A percentile compares a stretch with the other conserved stretches of the same genome.
Evolutionary conservation across 1,140 invertebrate genomes (phyloP).

Genomic region (Pseudomyrmex dendroicus): DNA sequence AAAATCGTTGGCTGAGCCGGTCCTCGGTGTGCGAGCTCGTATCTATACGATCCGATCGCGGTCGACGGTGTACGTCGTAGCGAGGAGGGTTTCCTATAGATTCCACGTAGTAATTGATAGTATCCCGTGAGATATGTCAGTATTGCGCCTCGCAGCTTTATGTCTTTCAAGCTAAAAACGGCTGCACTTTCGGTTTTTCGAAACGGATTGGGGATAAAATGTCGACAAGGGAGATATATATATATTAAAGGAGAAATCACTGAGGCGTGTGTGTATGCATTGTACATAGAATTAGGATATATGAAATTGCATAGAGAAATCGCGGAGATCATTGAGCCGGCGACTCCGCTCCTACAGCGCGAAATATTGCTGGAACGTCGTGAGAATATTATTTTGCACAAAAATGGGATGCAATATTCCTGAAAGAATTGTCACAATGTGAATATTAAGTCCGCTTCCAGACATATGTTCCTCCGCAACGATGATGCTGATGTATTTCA

Average conservation of each 20-base stretch:
- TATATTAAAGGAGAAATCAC: conserved; percentile 1
- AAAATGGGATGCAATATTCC: too few species aligned
- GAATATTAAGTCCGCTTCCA: too few species aligned
- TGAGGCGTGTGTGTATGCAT: conserved; percentile 70
- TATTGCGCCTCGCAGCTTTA: conserved; percentile 49
- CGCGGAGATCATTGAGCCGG: conserved; percentile 31
- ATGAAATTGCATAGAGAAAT: conserved; percentile 66
- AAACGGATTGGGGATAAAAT: conserved; percentile 52
- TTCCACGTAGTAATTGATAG: conserved; percentile 34
- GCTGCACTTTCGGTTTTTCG: conserved; percentile 53
- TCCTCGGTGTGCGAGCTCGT: conserved; percentile 19
- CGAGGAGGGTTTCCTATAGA: conserved; percentile 21
- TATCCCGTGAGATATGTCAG: conserved; percentile 42
- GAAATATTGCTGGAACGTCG: too few species aligned
- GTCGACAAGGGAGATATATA: conserved; percentile 22
- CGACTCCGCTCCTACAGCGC: conserved; percentile 12
- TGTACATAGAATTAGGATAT: conserved; percentile 79
- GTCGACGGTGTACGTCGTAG: conserved; percentile 2
- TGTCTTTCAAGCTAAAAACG: conserved; percentile 27
- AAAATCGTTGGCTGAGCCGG: conserved; percentile 33
- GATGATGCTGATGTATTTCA: too few species aligned
- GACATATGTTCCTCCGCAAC: too few species aligned
- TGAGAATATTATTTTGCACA: too few species aligned
- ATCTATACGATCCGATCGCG: conserved; percentile 28
- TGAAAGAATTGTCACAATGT: too few species aligned